Evolutionary conservation across 2,113 vertebrate genomes (phyloP).

Genomic region (Xerus inauris): DNA sequence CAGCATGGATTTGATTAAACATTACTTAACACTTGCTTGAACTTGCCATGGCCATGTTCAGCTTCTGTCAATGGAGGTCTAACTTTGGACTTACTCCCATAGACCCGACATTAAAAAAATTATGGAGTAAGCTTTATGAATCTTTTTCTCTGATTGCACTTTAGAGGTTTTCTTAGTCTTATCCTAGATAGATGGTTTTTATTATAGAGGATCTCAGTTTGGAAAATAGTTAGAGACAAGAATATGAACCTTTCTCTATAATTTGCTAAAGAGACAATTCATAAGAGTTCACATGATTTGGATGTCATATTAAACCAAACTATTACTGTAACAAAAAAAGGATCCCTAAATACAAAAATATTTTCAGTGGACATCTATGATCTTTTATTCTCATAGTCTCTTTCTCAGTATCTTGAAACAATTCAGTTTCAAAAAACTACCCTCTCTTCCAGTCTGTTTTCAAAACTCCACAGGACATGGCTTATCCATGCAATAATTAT

Average conservation of each 20-base stretch:
- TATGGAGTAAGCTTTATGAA: not conserved
- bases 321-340: not conserved
- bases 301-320: not conserved
- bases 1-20: not conserved
- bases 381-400: not conserved
- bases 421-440: not conserved
- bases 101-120: not conserved
- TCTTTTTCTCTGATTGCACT: not conserved
- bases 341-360: not conserved
- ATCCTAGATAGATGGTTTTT: not conserved
- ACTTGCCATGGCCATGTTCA: not conserved
- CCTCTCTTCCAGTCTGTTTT: not conserved
- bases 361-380: not conserved
- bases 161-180: not conserved
- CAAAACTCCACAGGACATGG: not conserved
- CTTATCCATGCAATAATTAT: not conserved
- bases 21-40: not conserved
- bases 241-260: not conserved
- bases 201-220: not conserved
- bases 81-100: not conserved
- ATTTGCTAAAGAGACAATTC: not conserved
- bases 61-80: not conserved
- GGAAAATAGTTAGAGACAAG: not conserved
- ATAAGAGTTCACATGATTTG: not conserved
- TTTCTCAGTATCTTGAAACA: not conserved